A percentile compares a stretch with the other conserved stretches of the same genome.
Evolutionary conservation across 2,888 invertebrate genomes (phyloP).

Genomic region (Allophyes oxyacanthae): DNA sequence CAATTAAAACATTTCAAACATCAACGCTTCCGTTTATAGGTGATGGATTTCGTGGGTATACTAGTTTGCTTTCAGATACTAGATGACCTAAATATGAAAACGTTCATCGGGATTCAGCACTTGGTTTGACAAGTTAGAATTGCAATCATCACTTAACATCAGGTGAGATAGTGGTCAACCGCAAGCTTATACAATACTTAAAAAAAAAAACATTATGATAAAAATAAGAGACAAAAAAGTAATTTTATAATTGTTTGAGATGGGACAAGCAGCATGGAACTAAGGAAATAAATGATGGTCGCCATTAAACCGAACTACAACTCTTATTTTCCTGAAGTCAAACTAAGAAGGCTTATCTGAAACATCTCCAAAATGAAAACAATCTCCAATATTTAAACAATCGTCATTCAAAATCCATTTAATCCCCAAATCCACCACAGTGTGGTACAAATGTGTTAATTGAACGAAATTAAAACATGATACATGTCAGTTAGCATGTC

Average conservation of each 20-base stretch:
- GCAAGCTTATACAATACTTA: too few species aligned
- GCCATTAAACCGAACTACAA: too few species aligned
- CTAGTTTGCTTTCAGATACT: not conserved
- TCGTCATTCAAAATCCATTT: constrained; percentile 25
- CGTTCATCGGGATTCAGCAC: not conserved
- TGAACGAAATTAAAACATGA: constrained; percentile 40
- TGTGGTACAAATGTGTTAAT: constrained; percentile 26
- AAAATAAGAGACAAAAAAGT: too few species aligned
- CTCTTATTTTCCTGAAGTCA: too few species aligned
- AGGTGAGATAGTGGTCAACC: too few species aligned
- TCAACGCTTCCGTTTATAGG: constrained; percentile 22
- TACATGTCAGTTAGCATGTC: constrained; percentile 41
- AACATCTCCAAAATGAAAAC: not conserved
- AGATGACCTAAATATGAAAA: not conserved
- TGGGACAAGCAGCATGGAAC: too few species aligned
- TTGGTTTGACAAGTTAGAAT: not conserved
- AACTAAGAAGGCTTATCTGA: too few species aligned
- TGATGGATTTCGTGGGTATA: constrained; percentile 12
- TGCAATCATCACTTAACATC: too few species aligned
- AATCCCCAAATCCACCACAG: constrained; percentile 29
- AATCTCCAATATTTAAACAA: constrained; percentile 6
- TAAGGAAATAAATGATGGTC: too few species aligned
- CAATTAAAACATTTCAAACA: constrained; percentile 49
- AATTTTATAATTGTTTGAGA: too few species aligned
- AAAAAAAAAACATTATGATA: too few species aligned